Evolutionary conservation across 2,888 invertebrate species (phyloP), one percentile per base, ranked within the genome.

Genomic region (Trachelus iudaicus): DNA sequence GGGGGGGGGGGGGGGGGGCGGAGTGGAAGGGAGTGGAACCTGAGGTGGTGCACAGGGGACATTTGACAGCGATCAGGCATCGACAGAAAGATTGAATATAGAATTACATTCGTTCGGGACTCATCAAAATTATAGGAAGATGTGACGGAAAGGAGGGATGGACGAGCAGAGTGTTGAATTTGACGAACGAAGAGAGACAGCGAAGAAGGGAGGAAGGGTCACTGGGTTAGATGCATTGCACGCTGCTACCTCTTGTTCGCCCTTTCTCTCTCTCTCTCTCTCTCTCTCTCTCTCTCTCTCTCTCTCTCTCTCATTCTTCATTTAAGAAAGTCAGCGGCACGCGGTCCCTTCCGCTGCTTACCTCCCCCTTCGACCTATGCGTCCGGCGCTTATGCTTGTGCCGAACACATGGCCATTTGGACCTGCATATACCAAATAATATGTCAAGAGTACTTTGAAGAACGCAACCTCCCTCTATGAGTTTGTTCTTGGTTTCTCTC

Each of bases 221-320:
- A 91, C 89, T 91, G 86, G 91, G 91, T 91, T 90, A 90, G 85
- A 90, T 86, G 87, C 87, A 86, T 86, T 86, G 85, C 86, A 83
- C 80, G 85, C 85, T 87, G 83, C 80, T 82, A 13, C 37, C 13
- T 81, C 79, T 80, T 79, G 15, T 81, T 82, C 81, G 76, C 79
- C 79, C 81, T 81, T 78, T 73, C 76, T 35, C 80, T 75, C 80
- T 76, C 30, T 73, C 69, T 79, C 79, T 69, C 76, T 79, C 78
- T 40, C 56, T 74, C 75, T 75, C 79, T 81, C 56, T 33, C 74
- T 35, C 68, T 31, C 69, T 12, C 12, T 30, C 69, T 30, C 69
- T 40, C 40, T 40, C 56, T 56, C 56, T 56, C 56, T 56, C 56
- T 56, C 23, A 23, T 56, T 4, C 56, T 9, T 23, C 9, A 56